Base-by-base conservation (phyloP, 2,888 invertebrate genomes). In the Leucophenga maculata region DNA sequence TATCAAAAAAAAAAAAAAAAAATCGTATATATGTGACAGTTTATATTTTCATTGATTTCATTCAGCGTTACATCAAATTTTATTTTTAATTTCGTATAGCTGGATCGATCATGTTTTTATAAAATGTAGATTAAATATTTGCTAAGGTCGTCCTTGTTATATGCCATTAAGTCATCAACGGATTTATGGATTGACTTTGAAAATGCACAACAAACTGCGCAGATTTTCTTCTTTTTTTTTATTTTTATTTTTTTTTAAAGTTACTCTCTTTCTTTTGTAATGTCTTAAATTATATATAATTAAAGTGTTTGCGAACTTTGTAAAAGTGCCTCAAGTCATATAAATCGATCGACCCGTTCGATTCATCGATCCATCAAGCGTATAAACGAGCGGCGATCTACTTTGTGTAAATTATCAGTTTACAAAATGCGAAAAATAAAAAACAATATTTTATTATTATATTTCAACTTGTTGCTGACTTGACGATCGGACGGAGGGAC, bases 81-180 rank as follows among this genome's bases (percentile, higher is more conserved):
- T 16, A 60, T 39, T 39, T 39, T 31, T 44, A 60, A 60, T 60
- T 18, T 39, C 16, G 16, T 11, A 16, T 54, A 54, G n/a, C n/a
- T n/a, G n/a, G 54, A 32, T 26, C 32, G n/a, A 16, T n/a, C 9
- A 22, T 14, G n/a, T 55, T 9, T 22, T 18, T 39, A 11, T 39
- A 60, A 60, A 26, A 60, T 31, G 11, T 60, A 46, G 62, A 48
- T 46, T 64, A 64, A 64, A 64, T 64, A 26, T 22, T 14, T 20
- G 22, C 62, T 46, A 64, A 46, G 62, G 62, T 64, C 48, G 62
- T 48, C 48, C 1, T 39, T 11, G 39, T 39, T 39, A 9, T 39
- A 26, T 39, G 39, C 39, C 39, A 11, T 46, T 14, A 64, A 48
- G 39, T 60, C 46, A 48, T 64, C 32, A 59, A 6, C 46, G 46